Evolutionary conservation across 2,797 vertebrate species (phyloP).

Genomic region (Coranthus polyacanthus): DNA sequence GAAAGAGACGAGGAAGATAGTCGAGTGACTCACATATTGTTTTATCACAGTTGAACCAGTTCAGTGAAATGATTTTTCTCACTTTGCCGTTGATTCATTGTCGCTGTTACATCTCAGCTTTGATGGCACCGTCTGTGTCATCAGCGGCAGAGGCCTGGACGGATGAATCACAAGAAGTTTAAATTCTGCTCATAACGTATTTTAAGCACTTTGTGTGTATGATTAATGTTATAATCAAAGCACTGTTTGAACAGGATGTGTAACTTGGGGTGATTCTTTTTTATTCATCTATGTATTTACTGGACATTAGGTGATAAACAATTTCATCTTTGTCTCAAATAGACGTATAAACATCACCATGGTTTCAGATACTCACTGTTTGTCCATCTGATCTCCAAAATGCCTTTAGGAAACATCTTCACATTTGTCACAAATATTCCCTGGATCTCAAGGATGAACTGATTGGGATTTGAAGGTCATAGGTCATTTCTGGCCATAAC

Average conservation of each 20-base stretch:
- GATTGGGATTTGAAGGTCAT: too few relatives aligned
- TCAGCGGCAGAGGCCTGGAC: background rate
- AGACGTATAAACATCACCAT: too few relatives aligned
- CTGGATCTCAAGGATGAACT: too few relatives aligned
- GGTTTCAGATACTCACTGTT: too few relatives aligned
- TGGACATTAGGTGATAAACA: too few relatives aligned
- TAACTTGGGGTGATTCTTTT: too few relatives aligned
- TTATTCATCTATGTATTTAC: background rate
- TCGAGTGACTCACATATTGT: slow-evolving; percentile 31
- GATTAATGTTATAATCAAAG: background rate
- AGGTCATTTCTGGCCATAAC: too few relatives aligned
- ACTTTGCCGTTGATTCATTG: slow-evolving; percentile 16
- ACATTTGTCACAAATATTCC: too few relatives aligned
- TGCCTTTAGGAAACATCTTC: too few relatives aligned
- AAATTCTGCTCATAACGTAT: background rate
- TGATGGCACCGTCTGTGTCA: background rate
- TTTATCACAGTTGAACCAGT: slow-evolving; percentile 10
- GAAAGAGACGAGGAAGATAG: background rate
- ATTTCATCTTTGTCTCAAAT: too few relatives aligned
- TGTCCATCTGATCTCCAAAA: too few relatives aligned
- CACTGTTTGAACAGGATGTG: too few relatives aligned
- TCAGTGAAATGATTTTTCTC: background rate
- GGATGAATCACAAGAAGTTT: slow-evolving; percentile 17
- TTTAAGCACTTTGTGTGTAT: background rate
- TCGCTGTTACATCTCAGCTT: slow-evolving; percentile 4